Percentiles rank a stretch among this genome's conserved stretches.
These are phyloP conservation scores for Aplodontia rufa DNA, from an alignment of 2,113 vertebrate genomes.

Conservation along the genomic window DNA sequence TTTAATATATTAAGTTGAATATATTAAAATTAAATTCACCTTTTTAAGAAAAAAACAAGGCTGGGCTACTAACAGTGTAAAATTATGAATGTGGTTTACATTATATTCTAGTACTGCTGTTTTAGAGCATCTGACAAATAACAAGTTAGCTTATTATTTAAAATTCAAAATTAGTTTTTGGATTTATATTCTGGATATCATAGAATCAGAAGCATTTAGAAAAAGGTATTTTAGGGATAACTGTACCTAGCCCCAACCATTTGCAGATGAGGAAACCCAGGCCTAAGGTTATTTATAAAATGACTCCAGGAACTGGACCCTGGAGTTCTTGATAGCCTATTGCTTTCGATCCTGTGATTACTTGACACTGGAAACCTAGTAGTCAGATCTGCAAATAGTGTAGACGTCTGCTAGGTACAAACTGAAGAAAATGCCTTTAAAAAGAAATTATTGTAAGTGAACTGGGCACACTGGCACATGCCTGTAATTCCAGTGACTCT, in stretches of 20 bases:
- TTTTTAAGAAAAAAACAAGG: background rate
- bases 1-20: slow-evolving; percentile 9
- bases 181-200: background rate
- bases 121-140: background rate
- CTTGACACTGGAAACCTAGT: background rate
- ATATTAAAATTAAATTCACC: background rate
- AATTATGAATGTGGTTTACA: background rate
- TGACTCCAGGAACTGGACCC: background rate
- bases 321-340: background rate
- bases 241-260: background rate
- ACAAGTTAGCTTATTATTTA: background rate
- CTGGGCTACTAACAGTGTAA: background rate
- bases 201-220: background rate
- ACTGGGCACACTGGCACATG: too few relatives aligned
- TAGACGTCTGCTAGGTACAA: background rate
- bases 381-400: background rate
- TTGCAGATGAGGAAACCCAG: background rate
- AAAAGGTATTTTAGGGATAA: background rate
- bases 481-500: too few relatives aligned
- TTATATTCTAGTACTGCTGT: background rate
- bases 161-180: background rate
- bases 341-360: background rate
- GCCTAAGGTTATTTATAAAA: background rate
- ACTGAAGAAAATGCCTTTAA: background rate
- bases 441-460: background rate